Evolutionary conservation across 2,797 vertebrate genomes (phyloP).

Genomic region (Lutjanus campechanus): DNA sequence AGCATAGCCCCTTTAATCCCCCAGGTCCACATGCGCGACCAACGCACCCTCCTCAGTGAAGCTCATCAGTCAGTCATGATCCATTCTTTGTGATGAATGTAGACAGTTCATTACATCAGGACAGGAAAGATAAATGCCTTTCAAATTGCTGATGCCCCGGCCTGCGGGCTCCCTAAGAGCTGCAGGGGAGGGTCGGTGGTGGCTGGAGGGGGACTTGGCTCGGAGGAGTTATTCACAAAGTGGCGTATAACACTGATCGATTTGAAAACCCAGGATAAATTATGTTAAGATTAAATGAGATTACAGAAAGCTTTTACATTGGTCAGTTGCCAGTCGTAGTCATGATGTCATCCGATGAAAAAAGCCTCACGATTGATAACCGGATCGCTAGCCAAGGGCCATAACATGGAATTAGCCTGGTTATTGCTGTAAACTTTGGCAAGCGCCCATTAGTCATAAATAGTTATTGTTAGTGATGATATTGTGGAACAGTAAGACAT

Average conservation of each 20-base stretch:
- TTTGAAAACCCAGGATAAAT: slow-evolving; percentile 59
- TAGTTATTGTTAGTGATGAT: slow-evolving; percentile 35
- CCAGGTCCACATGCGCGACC: slow-evolving; percentile 68
- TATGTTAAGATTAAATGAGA: slow-evolving; percentile 60
- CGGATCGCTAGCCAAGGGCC: slow-evolving; percentile 12
- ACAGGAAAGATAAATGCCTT: slow-evolving; percentile 78
- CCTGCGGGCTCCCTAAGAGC: slow-evolving; percentile 47
- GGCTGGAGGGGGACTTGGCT: slow-evolving; percentile 36
- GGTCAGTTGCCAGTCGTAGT: slow-evolving; percentile 55
- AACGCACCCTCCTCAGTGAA: slow-evolving; percentile 48
- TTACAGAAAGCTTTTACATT: slow-evolving; percentile 71
- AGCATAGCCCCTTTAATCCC: slow-evolving; percentile 72
- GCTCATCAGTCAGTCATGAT: slow-evolving; percentile 81
- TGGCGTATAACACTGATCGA: slow-evolving; percentile 58
- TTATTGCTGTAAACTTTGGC: slow-evolving; percentile 40
- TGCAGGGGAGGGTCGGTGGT: slow-evolving; percentile 25
- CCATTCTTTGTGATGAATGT: slow-evolving; percentile 77
- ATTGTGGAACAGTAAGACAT: neutral
- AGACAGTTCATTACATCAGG: slow-evolving; percentile 80
- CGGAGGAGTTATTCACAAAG: slow-evolving; percentile 35
- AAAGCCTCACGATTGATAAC: slow-evolving; percentile 49
- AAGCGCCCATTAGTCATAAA: slow-evolving; percentile 38
- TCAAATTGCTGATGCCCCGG: slow-evolving; percentile 59
- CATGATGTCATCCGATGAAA: slow-evolving; percentile 62
- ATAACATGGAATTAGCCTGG: slow-evolving; percentile 50